Conservation (phyloP, 2,113 vertebrate species). For the Xiphophorus hellerii region DNA sequence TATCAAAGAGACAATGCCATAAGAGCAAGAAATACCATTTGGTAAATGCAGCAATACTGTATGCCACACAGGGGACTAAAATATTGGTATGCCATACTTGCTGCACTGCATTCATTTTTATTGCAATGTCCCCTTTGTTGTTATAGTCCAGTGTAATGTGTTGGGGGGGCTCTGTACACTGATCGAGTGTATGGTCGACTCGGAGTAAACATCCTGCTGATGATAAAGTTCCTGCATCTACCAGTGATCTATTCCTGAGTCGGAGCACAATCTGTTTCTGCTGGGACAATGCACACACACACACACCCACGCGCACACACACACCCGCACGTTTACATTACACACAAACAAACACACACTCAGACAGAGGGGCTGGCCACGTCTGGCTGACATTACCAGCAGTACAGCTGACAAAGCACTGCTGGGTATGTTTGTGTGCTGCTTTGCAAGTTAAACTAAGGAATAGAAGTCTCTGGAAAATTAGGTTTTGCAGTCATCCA, state of each 20-base stretch:
- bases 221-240: conserved; percentile 67
- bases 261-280: conserved; percentile 52
- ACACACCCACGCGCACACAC: conserved; percentile 13
- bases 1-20: conserved; percentile 4
- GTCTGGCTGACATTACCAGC: conserved; percentile 37
- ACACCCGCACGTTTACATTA: conserved; percentile 29
- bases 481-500: background rate
- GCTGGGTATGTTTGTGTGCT: conserved; percentile 8
- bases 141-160: conserved; percentile 58
- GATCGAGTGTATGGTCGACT: conserved; percentile 59
- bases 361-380: conserved; percentile 42
- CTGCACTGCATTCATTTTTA: conserved; percentile 52
- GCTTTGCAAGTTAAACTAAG: conserved; percentile 7
- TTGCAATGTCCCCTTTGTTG: conserved; percentile 30
- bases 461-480: conserved; percentile 9
- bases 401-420: conserved; percentile 46
- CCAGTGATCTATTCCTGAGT: conserved; percentile 64
- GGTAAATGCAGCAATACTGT: conserved; percentile 13
- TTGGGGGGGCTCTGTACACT: conserved; percentile 42
- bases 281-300: conserved; percentile 36
- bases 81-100: conserved; percentile 49
- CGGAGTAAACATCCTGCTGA: conserved; percentile 62
- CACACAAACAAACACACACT: conserved; percentile 26
- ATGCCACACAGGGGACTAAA: conserved; percentile 41
- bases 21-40: conserved; percentile 18